Evolutionary conservation across 2,797 vertebrate species (phyloP).

Genomic region (Petrocephalus sullivani): DNA sequence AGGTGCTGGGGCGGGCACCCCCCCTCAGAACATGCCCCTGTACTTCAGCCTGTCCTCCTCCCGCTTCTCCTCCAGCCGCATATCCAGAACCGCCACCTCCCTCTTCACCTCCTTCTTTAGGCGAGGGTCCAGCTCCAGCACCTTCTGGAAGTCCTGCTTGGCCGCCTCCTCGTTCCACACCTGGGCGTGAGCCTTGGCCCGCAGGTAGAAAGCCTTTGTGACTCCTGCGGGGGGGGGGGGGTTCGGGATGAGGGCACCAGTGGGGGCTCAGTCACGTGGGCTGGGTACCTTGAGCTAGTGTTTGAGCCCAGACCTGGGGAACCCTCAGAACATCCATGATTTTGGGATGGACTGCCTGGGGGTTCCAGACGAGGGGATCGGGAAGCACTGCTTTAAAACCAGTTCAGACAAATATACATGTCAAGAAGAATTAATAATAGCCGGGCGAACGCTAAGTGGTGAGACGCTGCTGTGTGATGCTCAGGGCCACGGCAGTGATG

Average conservation of each 20-base stretch:
- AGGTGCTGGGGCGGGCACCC: not conserved
- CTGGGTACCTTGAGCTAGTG: not conserved
- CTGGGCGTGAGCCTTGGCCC: conserved; percentile 75
- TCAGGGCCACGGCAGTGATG: too few relatives aligned
- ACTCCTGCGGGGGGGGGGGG: conserved; percentile 51
- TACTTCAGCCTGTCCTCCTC: conserved; percentile 74
- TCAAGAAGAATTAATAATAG: not conserved
- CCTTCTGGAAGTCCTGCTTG: conserved; percentile 72
- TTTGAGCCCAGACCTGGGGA: not conserved
- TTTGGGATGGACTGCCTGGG: not conserved
- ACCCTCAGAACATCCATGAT: not conserved
- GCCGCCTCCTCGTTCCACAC: conserved; percentile 81
- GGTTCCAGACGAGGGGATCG: not conserved
- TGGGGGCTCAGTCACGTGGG: not conserved
- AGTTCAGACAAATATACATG: not conserved
- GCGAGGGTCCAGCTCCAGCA: conserved; percentile 71
- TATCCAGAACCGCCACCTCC: conserved; percentile 68
- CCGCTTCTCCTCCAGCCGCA: conserved; percentile 74
- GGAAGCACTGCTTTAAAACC: not conserved
- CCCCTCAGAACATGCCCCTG: conserved; percentile 65
- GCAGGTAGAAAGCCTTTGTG: conserved; percentile 73
- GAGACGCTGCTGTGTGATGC: not conserved
- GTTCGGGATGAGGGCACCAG: not conserved
- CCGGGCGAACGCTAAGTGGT: not conserved
- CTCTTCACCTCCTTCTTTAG: conserved; percentile 71